Base-by-base conservation (phyloP, 2,888 invertebrate genomes). In the Boloria euphrosyne region DNA sequence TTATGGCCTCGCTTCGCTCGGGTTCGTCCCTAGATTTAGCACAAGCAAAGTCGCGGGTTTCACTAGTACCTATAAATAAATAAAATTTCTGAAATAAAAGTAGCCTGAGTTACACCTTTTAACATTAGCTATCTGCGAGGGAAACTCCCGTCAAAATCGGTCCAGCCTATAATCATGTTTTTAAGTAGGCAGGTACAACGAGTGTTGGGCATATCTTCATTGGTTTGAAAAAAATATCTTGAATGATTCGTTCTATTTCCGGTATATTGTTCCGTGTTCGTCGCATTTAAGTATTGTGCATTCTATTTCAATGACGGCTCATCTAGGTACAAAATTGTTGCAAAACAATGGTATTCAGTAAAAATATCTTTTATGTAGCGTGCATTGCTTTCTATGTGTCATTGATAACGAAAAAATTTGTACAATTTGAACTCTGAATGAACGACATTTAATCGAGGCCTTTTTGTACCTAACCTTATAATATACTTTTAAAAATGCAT, bases 221-320 rank as follows among this genome's bases (percentile, higher is more conserved):
- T 5, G 46, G 27, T 49, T 31, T 2, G 31, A 38, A 49, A 59
- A 38, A 44, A 17, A 18, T 51, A 52, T 44, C 18, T 38, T 61
- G 54, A 64, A 67, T 55, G 50, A 64, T 67, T 67, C 38, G 51
- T 65, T 47, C 43, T 54, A 53, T 67, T 67, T 69, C 66, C 69
- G 69, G 57, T 61, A 58, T 58, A 64, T 67, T 66, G 59, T 47
- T 22, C 54, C n/a, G 38, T 59, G 14, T 47, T 22, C 54, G 38
- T 49, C 49, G 17, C 17, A 51, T 44, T 58, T 7, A 17, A 38
- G 43, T 50, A 27, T 55, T 27, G n/a, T 43, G 57, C 50, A 63
- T 61, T 66, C 58, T 62, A 59, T 64, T 66, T 38, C 62, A 31
- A 54, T 66, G 68, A 62, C 59, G 31, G 62, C 17, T 16, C 57